Evolutionary conservation across 30 jellyfish, hydroid and myxozoan species (phyloP).

Genomic region (Turritopsis rubra): DNA sequence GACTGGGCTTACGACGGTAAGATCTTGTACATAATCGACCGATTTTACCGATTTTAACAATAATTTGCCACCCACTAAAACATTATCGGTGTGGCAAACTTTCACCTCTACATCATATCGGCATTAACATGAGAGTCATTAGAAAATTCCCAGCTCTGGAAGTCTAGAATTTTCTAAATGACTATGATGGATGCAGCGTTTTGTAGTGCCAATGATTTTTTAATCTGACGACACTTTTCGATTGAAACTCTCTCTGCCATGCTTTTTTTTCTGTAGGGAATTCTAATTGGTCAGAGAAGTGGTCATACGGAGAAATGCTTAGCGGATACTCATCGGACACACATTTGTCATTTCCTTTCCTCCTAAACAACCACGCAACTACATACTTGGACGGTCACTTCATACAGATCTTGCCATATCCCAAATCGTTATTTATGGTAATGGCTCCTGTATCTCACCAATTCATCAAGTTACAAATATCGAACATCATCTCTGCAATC

Average conservation of each 20-base stretch:
- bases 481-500: neutral
- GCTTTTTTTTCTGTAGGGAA: neutral
- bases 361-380: neutral
- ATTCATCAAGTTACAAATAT: neutral
- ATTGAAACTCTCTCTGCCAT: neutral
- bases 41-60: conserved; percentile 12
- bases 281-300: neutral
- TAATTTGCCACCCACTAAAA: too few relatives aligned
- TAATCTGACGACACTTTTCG: too few relatives aligned
- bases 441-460: neutral
- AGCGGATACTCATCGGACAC: neutral
- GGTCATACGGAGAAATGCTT: neutral
- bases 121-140: too few relatives aligned
- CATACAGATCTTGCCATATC: neutral
- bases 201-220: too few relatives aligned
- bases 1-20: conserved; percentile 14
- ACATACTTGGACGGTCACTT: neutral
- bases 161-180: too few relatives aligned
- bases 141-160: too few relatives aligned
- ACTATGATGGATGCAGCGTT: too few relatives aligned
- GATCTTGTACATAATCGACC: neutral
- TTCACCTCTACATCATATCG: too few relatives aligned
- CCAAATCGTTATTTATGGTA: neutral
- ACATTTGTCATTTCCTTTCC: neutral
- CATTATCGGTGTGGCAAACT: too few relatives aligned